Conservation (phyloP, 2,797 vertebrate species). For the Bufotes viridis region DNA sequence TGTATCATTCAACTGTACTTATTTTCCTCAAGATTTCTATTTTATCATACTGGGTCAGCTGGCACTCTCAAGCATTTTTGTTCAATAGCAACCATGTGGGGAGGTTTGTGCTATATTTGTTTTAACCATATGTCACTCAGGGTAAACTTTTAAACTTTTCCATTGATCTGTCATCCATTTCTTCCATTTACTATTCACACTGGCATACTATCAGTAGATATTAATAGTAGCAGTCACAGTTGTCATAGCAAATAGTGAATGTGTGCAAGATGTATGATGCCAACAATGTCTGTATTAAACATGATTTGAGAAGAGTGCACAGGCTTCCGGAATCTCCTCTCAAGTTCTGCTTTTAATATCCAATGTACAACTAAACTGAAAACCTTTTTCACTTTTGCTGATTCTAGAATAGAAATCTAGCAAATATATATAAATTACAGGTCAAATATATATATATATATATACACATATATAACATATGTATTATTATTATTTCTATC, state of each 20-base stretch:
- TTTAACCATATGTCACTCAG: slow-evolving; percentile 43
- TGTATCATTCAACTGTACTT: background rate
- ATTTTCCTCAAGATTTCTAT: background rate
- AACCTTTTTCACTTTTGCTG: slow-evolving; percentile 42
- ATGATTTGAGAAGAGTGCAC: slow-evolving; percentile 17
- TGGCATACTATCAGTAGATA: slow-evolving; percentile 42
- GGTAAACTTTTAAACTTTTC: slow-evolving; percentile 45
- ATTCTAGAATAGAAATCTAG: slow-evolving; percentile 30
- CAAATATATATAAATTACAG: background rate
- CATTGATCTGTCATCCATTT: slow-evolving; percentile 32
- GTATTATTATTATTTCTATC: slow-evolving; percentile 52
- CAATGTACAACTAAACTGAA: slow-evolving; percentile 29
- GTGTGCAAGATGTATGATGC: slow-evolving; percentile 41
- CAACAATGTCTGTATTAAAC: slow-evolving; percentile 28
- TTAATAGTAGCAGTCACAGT: slow-evolving; percentile 49
- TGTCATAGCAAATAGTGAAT: slow-evolving; percentile 55
- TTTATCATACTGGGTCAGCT: slow-evolving; percentile 15
- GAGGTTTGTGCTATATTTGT: slow-evolving; percentile 32
- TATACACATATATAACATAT: background rate
- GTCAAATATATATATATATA: background rate
- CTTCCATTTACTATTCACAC: slow-evolving; percentile 18
- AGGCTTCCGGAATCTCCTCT: slow-evolving; percentile 14
- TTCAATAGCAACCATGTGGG: slow-evolving; percentile 35
- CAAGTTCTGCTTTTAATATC: slow-evolving; percentile 27
- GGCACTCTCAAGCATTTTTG: slow-evolving; percentile 12